phyloP scores from a whole-genome alignment of 2,797 vertebrate genomes.

The Chaetophractus vellerosus region DNA sequence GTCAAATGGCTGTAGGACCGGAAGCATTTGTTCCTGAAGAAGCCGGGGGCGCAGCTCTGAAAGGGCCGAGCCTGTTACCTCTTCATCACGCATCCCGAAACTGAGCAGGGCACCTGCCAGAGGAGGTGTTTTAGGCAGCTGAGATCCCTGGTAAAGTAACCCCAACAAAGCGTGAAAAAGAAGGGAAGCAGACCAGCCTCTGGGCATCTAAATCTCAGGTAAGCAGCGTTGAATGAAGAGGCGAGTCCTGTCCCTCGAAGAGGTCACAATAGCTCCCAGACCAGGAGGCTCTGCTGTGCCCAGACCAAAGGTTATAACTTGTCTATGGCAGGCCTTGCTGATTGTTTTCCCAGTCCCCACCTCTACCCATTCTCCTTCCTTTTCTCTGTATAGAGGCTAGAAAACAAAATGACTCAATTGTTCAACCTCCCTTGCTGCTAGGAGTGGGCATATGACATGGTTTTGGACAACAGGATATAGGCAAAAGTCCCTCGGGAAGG shows the following conservation, averaged over 20 bases:
- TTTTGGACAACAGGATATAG: background rate
- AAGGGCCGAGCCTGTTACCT: no score
- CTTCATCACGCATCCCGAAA: accelerated
- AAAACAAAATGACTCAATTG: background rate
- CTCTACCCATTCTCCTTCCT: background rate
- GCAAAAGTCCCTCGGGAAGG: background rate
- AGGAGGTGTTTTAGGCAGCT: background rate
- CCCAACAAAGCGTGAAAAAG: background rate
- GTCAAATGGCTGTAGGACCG: background rate
- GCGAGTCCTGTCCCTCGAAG: background rate
- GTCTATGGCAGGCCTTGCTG: background rate
- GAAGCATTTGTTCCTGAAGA: accelerated
- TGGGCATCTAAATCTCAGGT: no score
- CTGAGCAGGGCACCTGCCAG: background rate
- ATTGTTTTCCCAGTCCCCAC: background rate
- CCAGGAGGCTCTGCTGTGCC: background rate
- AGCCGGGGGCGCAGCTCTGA: background rate
- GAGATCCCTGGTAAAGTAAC: background rate
- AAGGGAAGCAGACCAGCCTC: background rate
- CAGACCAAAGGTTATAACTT: background rate
- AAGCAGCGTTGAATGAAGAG: background rate
- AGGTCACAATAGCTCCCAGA: background rate
- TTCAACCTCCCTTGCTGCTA: background rate
- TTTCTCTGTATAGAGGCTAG: background rate
- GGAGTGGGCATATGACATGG: accelerated